Evolutionary conservation across 2,797 vertebrate genomes (phyloP), one percentile per base, ranked within the genome.

Genomic region (Onychomys torridus): DNA sequence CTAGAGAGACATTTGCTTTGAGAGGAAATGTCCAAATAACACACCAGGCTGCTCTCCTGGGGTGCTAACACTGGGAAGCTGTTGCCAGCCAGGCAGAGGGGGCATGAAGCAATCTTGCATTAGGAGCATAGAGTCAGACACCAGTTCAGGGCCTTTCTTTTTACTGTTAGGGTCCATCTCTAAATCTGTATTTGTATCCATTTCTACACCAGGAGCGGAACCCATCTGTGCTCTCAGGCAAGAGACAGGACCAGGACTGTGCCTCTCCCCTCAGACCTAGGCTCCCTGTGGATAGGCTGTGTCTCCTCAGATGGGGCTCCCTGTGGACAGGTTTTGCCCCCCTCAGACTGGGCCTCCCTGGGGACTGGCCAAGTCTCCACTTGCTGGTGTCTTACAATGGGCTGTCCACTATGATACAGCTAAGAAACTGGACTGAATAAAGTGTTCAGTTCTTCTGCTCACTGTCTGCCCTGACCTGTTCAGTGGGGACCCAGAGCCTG

Each of bases 1-100:
- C 93, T 49, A 76, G 90, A 77, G 73, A 94, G 93, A 93, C 77
- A 86, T 97, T 96, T 96, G 81, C 90, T 92, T 82, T 85, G 71
- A 78, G 85, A 95, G 76, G 95, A 93, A 92, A 88, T 55, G 77
- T 32, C 90, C 94, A 92, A 84, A 81, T 92, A 93, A 94, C 96
- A 93, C 37, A 87, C 19, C 52, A 91, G 46, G n/a, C 81, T 93
- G 79, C 91, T 94, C 94, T 76, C 71, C 88, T 34, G 1, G 37
- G 65, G 84, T 40, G 46, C 71, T 67, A 71, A 76, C 93, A 67
- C 59, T 90, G 78, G 40, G 67, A 88, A 59, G 52, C 76, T 83
- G 63, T 77, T 92, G 82, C 82, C 94, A 59, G 85, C 17, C 49
- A 77, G 89, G 85, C 73, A 93, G 46, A 57, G 73, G 88, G 37